Percentiles rank a stretch among this genome's conserved stretches.
Evolutionary conservation across 2,888 invertebrate species (phyloP).

Genomic region (Meteorus cinctellus): DNA sequence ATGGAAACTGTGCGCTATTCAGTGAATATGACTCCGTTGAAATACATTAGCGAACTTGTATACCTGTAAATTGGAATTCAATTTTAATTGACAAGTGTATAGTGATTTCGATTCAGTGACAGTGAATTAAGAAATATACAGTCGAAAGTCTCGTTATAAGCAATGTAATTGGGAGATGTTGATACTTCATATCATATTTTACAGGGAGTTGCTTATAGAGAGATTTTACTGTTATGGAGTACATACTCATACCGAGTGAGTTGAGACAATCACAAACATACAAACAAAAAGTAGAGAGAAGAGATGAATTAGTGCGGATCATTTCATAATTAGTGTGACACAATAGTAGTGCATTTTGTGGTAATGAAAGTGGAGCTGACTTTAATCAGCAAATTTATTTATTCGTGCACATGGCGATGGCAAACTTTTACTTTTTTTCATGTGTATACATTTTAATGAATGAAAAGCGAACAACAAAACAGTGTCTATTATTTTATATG

Average conservation of each 20-base stretch:
- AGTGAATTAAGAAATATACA: neutral
- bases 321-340: neutral
- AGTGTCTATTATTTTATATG: neutral
- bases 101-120: neutral
- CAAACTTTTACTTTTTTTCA: neutral
- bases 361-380: neutral
- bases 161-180: neutral
- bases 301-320: neutral
- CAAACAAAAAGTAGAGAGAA: neutral
- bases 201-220: too few relatives aligned
- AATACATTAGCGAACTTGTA: too few relatives aligned
- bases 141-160: too few relatives aligned
- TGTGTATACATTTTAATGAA: conserved; percentile 1
- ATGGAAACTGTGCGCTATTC: too few relatives aligned
- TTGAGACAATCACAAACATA: neutral
- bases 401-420: conserved; percentile 1
- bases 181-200: neutral
- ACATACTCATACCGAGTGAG: neutral
- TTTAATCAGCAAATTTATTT: neutral
- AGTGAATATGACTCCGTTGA: too few relatives aligned
- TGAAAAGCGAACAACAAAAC: neutral
- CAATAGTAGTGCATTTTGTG: neutral
- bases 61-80: too few relatives aligned
- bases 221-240: too few relatives aligned
- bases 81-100: neutral